A percentile compares a stretch with the other conserved stretches of the same genome.
These are phyloP conservation scores for Dasypus novemcinctus DNA, from an alignment of 2,113 vertebrate genomes.

Conservation along the genomic window DNA sequence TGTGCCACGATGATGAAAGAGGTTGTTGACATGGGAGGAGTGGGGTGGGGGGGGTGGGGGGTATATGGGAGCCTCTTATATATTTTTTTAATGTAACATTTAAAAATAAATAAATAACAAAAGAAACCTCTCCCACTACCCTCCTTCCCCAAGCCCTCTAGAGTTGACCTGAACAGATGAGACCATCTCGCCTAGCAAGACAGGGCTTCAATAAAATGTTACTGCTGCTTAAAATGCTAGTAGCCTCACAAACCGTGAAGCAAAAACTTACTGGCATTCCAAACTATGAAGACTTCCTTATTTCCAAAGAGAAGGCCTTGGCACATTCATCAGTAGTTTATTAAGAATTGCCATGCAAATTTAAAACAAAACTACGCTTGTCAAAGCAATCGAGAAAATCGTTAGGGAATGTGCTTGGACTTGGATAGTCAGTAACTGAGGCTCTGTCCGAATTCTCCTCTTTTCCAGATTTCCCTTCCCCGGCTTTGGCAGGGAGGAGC, in stretches of 20 bases:
- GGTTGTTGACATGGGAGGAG: no score
- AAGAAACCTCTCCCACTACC: not conserved
- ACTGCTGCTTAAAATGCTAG: conserved; percentile 40
- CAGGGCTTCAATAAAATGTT: conserved; percentile 31
- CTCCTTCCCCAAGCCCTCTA: not conserved
- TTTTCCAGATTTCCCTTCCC: not conserved
- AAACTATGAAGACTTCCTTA: conserved; percentile 48
- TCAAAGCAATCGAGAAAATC: conserved; percentile 34
- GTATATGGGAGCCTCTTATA: no score
- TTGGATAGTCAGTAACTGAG: not conserved
- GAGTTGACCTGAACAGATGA: not conserved
- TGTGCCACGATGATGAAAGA: no score
- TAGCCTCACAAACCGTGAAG: conserved; percentile 6
- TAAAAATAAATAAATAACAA: no score
- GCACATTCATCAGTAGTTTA: conserved; percentile 51
- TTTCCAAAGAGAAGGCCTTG: conserved; percentile 31
- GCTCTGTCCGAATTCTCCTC: not conserved
- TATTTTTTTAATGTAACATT: no score
- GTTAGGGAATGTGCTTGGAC: not conserved
- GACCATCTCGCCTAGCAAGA: not conserved
- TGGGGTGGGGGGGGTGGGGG: no score
- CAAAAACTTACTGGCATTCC: conserved; percentile 51
- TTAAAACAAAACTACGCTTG: conserved; percentile 58
- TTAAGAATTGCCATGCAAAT: conserved; percentile 37
- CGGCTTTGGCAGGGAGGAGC: not conserved